Evolutionary conservation across 2,888 invertebrate species (phyloP).

Genomic region (Caenorhabditis angaria): DNA sequence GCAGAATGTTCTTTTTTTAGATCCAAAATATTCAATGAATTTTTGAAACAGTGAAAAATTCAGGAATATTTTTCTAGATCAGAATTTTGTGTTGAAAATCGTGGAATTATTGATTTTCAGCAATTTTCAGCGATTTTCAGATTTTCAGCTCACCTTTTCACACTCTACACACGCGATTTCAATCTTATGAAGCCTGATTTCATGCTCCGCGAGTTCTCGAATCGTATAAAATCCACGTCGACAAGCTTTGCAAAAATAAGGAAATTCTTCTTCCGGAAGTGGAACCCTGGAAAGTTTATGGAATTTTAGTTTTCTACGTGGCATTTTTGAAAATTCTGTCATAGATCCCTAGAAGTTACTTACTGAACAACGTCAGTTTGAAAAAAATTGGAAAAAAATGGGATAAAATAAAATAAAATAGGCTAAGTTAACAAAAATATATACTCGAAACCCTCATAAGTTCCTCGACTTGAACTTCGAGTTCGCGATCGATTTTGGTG

Average conservation of each 20-base stretch:
- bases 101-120: no score
- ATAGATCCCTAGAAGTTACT: not conserved
- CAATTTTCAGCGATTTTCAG: no score
- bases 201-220: slow-evolving; percentile 33
- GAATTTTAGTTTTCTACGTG: not conserved
- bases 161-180: slow-evolving; percentile 29
- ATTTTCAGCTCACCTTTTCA: slow-evolving; percentile 21
- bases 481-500: slow-evolving; percentile 14
- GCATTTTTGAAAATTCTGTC: not conserved
- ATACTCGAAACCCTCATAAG: slow-evolving; percentile 42
- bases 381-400: slow-evolving; percentile 8
- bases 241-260: slow-evolving; percentile 18
- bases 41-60: no score
- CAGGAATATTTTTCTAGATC: no score
- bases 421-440: slow-evolving; percentile 5
- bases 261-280: slow-evolving; percentile 10
- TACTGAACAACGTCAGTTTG: not conserved
- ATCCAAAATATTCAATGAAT: no score
- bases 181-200: slow-evolving; percentile 25
- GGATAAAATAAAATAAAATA: slow-evolving; percentile 4
- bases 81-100: no score
- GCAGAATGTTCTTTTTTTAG: no score
- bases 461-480: slow-evolving; percentile 38
- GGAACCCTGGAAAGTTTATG: not conserved
- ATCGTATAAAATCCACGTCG: slow-evolving; percentile 10